These are phyloP conservation scores for Aldabrachelys gigantea DNA, from an alignment of 2,113 vertebrate genomes.

Conservation along the genomic window DNA sequence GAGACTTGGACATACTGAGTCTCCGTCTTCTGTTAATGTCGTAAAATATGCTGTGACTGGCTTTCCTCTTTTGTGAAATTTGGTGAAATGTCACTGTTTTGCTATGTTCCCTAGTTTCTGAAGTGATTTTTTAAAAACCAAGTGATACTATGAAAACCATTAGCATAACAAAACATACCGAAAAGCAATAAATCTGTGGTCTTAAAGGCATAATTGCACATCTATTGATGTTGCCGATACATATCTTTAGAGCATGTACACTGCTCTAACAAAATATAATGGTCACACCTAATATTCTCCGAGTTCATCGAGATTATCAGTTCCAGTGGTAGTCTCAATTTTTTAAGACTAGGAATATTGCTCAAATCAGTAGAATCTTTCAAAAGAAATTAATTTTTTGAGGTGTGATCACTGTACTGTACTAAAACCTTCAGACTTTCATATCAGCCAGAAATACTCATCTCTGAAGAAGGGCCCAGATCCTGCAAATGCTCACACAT, in stretches of 20 bases:
- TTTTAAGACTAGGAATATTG: background rate
- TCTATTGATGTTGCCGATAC: background rate
- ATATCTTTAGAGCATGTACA: background rate
- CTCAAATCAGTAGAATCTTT: background rate
- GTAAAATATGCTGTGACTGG: slow-evolving; percentile 12
- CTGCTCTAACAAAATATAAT: background rate
- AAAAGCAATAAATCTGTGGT: slow-evolving; percentile 44
- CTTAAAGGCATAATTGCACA: background rate
- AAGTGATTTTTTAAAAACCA: slow-evolving; percentile 25
- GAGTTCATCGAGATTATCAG: background rate
- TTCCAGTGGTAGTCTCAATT: background rate
- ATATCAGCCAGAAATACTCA: background rate
- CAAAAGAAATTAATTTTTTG: background rate
- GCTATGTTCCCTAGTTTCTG: slow-evolving; percentile 3
- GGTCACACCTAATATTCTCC: background rate
- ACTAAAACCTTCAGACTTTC: slow-evolving; percentile 9
- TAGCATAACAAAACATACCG: background rate
- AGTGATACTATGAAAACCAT: background rate
- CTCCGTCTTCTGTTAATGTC: slow-evolving; percentile 38
- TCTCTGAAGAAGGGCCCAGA: background rate
- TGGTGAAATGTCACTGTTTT: slow-evolving; percentile 22
- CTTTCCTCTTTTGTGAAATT: slow-evolving; percentile 18
- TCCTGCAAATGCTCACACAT: background rate
- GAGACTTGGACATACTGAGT: slow-evolving; percentile 4
- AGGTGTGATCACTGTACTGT: background rate